These are phyloP conservation scores for Galleria mellonella DNA, from an alignment of 1,140 invertebrate species.

Conservation along the genomic window DNA sequence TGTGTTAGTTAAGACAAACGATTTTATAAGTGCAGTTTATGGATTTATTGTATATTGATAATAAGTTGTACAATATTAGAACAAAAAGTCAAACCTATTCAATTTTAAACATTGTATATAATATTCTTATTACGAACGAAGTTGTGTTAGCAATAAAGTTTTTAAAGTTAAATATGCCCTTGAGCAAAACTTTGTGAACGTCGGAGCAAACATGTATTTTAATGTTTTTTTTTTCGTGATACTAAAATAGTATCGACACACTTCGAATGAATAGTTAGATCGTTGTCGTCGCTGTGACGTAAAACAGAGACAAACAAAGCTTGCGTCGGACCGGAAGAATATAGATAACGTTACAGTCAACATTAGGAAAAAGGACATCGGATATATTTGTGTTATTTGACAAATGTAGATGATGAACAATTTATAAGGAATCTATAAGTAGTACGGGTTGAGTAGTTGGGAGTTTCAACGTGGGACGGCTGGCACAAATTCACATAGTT, in stretches of 20 bases:
- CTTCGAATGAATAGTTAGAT: constrained; percentile 4
- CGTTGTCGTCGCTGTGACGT: constrained; percentile 6
- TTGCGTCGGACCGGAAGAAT: constrained; percentile 4
- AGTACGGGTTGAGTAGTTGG: constrained; percentile 10
- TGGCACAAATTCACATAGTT: constrained; percentile 18
- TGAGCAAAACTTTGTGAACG: constrained; percentile 14
- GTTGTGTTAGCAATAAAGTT: too few relatives aligned
- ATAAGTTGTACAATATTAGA: too few relatives aligned
- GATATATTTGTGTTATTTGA: neutral
- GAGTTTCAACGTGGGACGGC: constrained; percentile 17
- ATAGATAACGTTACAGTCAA: constrained; percentile 2
- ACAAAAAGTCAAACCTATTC: too few relatives aligned
- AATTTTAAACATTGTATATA: too few relatives aligned
- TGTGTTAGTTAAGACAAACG: too few relatives aligned
- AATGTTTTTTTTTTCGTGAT: constrained; percentile 8
- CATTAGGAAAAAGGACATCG: neutral
- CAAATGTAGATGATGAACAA: constrained; percentile 17
- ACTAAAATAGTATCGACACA: constrained; percentile 9
- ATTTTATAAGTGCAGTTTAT: too few relatives aligned
- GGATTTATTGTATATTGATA: too few relatives aligned
- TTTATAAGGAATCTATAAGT: constrained; percentile 13
- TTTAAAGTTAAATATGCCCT: constrained; percentile 11
- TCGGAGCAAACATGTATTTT: constrained; percentile 11
- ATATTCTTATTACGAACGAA: too few relatives aligned
- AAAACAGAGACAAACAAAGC: constrained; percentile 11